A percentile compares a stretch with the other conserved stretches of the same genome.
These are phyloP conservation scores for Axea sp. DNA, from an alignment of 2,888 invertebrate genomes.

Conservation along the genomic window DNA sequence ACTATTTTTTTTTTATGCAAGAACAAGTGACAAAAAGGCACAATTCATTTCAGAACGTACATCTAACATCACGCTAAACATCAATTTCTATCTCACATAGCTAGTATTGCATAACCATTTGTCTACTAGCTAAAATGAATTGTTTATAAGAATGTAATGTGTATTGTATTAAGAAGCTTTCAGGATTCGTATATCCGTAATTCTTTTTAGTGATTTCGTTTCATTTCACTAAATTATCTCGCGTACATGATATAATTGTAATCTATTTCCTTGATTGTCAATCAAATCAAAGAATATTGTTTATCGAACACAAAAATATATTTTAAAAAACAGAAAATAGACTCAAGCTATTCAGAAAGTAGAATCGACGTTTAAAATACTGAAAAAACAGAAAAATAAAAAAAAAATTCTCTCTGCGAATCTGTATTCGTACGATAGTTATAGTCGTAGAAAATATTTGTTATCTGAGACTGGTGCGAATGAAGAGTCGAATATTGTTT, in stretches of 20 bases:
- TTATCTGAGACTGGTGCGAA: slow-evolving; percentile 6
- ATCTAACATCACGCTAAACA: slow-evolving; percentile 52
- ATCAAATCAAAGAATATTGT: slow-evolving; percentile 20
- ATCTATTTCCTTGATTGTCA: slow-evolving; percentile 36
- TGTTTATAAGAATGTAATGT: slow-evolving; percentile 39
- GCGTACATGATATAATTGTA: slow-evolving; percentile 21
- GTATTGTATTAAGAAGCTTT: slow-evolving; percentile 37
- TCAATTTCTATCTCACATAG: slow-evolving; percentile 33
- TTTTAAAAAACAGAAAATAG: too few species aligned
- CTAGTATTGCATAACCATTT: slow-evolving; percentile 37
- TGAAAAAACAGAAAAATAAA: not conserved
- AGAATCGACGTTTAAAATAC: not conserved
- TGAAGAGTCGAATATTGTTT: slow-evolving; percentile 3
- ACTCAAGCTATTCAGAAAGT: not conserved
- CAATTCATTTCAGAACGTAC: too few species aligned
- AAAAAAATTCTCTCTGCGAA: not conserved
- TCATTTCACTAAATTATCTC: slow-evolving; percentile 12
- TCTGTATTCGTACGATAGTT: slow-evolving; percentile 10
- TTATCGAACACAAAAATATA: slow-evolving; percentile 4
- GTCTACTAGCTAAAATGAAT: slow-evolving; percentile 41
- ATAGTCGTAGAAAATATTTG: not conserved
- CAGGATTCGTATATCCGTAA: slow-evolving; percentile 32
- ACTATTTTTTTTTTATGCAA: too few species aligned
- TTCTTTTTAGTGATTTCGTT: slow-evolving; percentile 36
- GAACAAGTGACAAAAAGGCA: too few species aligned